phyloP scores from a whole-genome alignment of 2,113 vertebrate species.

The Odocoileus hemionus region DNA sequence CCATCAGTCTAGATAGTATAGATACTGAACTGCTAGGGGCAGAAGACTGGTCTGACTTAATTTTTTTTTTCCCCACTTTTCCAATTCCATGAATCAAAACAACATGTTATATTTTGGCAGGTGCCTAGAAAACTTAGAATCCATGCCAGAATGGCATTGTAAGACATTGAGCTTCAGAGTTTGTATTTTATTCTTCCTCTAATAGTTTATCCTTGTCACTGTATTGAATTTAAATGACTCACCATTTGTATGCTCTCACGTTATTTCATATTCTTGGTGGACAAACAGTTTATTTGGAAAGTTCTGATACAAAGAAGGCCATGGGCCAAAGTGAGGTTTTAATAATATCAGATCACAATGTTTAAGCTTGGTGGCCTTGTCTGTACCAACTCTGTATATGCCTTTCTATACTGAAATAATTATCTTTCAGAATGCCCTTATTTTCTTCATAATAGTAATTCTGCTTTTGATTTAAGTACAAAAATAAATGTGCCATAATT shows the following conservation, averaged over 20 bases:
- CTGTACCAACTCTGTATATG: background rate
- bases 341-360: background rate
- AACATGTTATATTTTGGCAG: slow-evolving; percentile 16
- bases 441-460: slow-evolving; percentile 38
- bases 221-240: background rate
- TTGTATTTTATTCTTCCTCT: slow-evolving; percentile 18
- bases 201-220: slow-evolving; percentile 18
- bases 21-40: background rate
- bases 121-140: slow-evolving; percentile 17
- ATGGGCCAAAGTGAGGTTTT: slow-evolving; percentile 10
- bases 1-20: background rate
- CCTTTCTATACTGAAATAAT: background rate
- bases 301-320: background rate
- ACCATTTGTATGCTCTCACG: background rate
- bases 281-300: slow-evolving; percentile 33
- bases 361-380: slow-evolving; percentile 26
- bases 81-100: slow-evolving; percentile 10
- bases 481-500: slow-evolving; percentile 57
- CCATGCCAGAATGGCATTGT: background rate
- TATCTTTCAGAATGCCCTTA: background rate
- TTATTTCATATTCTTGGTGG: background rate
- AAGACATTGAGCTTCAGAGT: background rate
- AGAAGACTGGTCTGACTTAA: background rate
- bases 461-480: slow-evolving; percentile 67
- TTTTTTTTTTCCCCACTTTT: background rate